Percentiles rank a stretch among this genome's conserved stretches.
These are phyloP conservation scores for Acanthosepion lycidas DNA, from an alignment of 2,888 invertebrate genomes.

Conservation along the genomic window DNA sequence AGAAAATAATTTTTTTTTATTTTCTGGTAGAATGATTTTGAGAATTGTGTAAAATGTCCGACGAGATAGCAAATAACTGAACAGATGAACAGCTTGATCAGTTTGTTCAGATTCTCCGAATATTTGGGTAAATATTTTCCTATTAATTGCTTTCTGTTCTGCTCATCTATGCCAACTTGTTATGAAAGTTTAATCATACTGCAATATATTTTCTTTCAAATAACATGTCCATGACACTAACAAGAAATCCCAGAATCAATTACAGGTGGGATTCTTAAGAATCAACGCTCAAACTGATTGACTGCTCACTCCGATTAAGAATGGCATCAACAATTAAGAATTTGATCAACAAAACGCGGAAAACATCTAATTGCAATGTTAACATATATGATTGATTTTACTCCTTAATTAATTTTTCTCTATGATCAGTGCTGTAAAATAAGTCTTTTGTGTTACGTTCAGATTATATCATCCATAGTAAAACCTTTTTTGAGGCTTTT, in stretches of 20 bases:
- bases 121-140: no score
- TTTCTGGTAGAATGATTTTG: no score
- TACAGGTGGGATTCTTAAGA: not conserved
- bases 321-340: not conserved
- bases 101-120: no score
- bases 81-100: no score
- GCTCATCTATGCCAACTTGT: not conserved
- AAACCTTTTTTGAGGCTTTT: no score
- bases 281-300: not conserved
- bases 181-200: not conserved
- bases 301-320: not conserved
- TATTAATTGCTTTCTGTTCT: no score
- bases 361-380: not conserved
- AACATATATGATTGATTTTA: not conserved
- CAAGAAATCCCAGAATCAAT: not conserved
- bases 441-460: no score
- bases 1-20: no score
- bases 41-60: no score
- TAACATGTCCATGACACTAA: not conserved
- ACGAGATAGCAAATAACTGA: no score
- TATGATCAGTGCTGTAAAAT: not conserved
- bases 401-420: not conserved
- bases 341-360: not conserved
- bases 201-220: not conserved
- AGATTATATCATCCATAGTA: no score